Conservation (phyloP, 2,113 vertebrate species). For the Ptyas mucosa region DNA sequence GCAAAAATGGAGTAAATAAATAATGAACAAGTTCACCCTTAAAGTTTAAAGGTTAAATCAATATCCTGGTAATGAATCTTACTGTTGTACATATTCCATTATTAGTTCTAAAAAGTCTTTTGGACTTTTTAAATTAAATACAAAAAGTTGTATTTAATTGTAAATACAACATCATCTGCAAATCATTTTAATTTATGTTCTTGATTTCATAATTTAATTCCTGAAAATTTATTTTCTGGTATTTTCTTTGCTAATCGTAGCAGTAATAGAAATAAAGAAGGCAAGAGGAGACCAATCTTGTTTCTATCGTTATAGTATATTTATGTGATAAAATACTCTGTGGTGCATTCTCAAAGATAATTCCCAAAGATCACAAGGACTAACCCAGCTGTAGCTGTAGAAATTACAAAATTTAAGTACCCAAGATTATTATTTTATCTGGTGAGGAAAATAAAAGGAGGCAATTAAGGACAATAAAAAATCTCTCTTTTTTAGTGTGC, state of each 20-base stretch:
- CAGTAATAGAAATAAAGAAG: background rate
- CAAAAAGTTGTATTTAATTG: background rate
- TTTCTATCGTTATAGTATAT: background rate
- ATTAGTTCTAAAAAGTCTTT: background rate
- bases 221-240: background rate
- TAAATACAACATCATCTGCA: background rate
- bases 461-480: background rate
- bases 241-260: background rate
- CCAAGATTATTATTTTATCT: slow-evolving; percentile 4
- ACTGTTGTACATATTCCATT: background rate
- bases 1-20: background rate
- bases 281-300: background rate
- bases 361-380: background rate
- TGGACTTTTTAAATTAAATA: no score
- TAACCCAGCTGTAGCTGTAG: slow-evolving; percentile 6
- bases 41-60: no score
- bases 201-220: background rate
- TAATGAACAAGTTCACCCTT: background rate
- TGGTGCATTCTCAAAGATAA: background rate
- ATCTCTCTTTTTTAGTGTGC: background rate
- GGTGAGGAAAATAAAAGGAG: background rate
- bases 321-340: background rate
- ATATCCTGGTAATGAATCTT: background rate
- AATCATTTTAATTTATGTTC: background rate
- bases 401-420: background rate